phyloP scores from a whole-genome alignment of 1,140 invertebrate species.

The Diorhabda elongata region DNA sequence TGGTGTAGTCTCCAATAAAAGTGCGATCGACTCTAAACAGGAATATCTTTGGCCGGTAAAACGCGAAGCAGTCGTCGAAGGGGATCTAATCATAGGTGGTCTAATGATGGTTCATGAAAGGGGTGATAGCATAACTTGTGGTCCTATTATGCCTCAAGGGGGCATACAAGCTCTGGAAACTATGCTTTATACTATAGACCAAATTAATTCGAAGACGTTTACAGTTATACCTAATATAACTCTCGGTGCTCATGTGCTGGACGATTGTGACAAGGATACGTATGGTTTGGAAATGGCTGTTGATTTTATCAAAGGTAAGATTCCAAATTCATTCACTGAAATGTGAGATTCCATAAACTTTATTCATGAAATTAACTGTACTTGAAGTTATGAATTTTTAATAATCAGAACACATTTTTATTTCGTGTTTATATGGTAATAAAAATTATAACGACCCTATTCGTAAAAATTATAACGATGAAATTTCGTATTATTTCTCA shows the following conservation, averaged over 20 bases:
- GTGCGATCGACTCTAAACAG: constrained; percentile 13
- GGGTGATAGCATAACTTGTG: constrained; percentile 78
- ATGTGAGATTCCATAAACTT: neutral
- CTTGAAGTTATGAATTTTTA: no score
- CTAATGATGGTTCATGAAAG: constrained; percentile 95
- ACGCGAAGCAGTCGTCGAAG: constrained; percentile 76
- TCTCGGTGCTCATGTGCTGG: constrained; percentile 83
- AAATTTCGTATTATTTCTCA: no score
- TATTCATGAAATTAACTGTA: neutral
- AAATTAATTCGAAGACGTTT: constrained; percentile 64
- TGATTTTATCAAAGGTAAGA: constrained; percentile 94
- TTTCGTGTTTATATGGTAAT: no score
- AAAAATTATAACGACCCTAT: no score
- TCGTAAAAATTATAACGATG: no score
- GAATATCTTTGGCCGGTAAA: constrained; percentile 73
- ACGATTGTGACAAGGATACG: constrained; percentile 95
- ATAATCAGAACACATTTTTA: no score
- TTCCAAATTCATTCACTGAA: neutral
- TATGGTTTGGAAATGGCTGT: constrained; percentile 94
- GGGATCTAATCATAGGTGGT: constrained; percentile 80
- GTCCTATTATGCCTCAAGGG: constrained; percentile 91
- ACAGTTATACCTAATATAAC: constrained; percentile 71
- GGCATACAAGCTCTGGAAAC: constrained; percentile 87
- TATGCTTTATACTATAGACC: constrained; percentile 88
- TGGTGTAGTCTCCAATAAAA: neutral